Evolutionary conservation across 2,888 invertebrate species (phyloP).

Genomic region (Parnassius orleans): DNA sequence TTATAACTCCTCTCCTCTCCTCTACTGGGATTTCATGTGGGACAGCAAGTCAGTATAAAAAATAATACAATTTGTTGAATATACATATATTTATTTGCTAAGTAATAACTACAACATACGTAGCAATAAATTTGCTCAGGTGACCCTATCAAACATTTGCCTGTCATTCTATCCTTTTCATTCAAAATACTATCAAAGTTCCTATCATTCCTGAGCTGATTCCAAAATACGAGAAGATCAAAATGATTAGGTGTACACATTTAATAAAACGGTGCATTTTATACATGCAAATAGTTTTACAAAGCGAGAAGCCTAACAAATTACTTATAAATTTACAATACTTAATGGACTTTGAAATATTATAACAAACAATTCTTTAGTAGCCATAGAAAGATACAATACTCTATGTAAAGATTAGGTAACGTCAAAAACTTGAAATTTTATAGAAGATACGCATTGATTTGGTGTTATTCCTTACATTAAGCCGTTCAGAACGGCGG

Average conservation of each 20-base stretch:
- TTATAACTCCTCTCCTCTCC: too few relatives aligned
- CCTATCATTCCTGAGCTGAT: slow-evolving; percentile 56
- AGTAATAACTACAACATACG: slow-evolving; percentile 67
- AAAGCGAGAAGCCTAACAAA: slow-evolving; percentile 40
- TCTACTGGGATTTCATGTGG: too few relatives aligned
- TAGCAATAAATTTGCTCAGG: slow-evolving; percentile 70
- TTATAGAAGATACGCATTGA: slow-evolving; percentile 42
- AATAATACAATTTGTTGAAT: slow-evolving; percentile 33
- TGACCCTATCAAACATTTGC: slow-evolving; percentile 47
- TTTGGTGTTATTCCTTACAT: slow-evolving; percentile 76
- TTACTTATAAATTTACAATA: slow-evolving; percentile 14
- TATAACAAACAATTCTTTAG: not conserved
- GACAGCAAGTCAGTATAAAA: slow-evolving; percentile 1
- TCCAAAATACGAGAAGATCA: slow-evolving; percentile 68
- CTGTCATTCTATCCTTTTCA: slow-evolving; percentile 38
- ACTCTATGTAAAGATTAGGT: slow-evolving; percentile 8
- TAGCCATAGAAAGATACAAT: slow-evolving; percentile 6
- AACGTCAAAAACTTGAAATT: slow-evolving; percentile 6
- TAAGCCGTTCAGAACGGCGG: slow-evolving; percentile 61
- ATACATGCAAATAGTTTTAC: slow-evolving; percentile 63
- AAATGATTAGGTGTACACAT: slow-evolving; percentile 53
- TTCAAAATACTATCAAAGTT: slow-evolving; percentile 50
- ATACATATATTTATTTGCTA: slow-evolving; percentile 66
- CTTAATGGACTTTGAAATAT: slow-evolving; percentile 1
- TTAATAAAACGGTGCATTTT: slow-evolving; percentile 62